Conservation (phyloP, 2,888 invertebrate genomes). For the Muschampia plurimacula region DNA sequence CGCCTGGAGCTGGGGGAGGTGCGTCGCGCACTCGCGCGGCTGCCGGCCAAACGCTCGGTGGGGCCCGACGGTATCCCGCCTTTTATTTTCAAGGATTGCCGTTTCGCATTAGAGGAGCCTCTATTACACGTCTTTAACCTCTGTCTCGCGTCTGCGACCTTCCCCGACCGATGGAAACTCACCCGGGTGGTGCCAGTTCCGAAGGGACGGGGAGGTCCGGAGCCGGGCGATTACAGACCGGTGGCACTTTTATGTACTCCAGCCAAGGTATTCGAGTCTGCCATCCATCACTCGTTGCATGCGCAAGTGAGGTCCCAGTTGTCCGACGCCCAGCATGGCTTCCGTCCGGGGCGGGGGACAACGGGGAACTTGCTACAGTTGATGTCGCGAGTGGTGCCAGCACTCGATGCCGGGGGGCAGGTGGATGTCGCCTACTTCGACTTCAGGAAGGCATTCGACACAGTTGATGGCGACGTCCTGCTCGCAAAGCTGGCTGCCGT, state of each 20-base stretch:
- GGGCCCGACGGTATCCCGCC: conserved; percentile 43
- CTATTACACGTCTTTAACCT: conserved; percentile 36
- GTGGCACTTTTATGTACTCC: conserved; percentile 27
- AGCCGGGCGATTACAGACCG: conserved; percentile 22
- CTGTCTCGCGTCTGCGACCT: conserved; percentile 14
- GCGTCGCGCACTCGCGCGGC: conserved; percentile 14
- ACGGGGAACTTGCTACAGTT: too few species aligned
- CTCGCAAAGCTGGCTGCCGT: conserved; percentile 3
- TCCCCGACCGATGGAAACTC: conserved; percentile 36
- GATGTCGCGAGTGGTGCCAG: neutral
- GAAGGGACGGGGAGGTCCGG: conserved; percentile 24
- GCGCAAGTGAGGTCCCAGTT: too few species aligned
- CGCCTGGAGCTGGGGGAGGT: neutral
- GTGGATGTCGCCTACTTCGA: too few species aligned
- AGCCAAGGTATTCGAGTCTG: conserved; percentile 34
- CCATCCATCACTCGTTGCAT: conserved; percentile 15
- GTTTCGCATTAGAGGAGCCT: conserved; percentile 21
- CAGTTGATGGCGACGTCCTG: too few species aligned
- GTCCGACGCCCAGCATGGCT: too few species aligned
- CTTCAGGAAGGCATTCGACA: too few species aligned
- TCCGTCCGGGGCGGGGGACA: too few species aligned
- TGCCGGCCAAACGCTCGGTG: conserved; percentile 38
- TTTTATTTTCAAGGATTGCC: conserved; percentile 38
- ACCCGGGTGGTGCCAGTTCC: conserved; percentile 40
- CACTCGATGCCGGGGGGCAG: too few species aligned